phyloP scores from a whole-genome alignment of 2,797 vertebrate species.

The Columba guinea region DNA sequence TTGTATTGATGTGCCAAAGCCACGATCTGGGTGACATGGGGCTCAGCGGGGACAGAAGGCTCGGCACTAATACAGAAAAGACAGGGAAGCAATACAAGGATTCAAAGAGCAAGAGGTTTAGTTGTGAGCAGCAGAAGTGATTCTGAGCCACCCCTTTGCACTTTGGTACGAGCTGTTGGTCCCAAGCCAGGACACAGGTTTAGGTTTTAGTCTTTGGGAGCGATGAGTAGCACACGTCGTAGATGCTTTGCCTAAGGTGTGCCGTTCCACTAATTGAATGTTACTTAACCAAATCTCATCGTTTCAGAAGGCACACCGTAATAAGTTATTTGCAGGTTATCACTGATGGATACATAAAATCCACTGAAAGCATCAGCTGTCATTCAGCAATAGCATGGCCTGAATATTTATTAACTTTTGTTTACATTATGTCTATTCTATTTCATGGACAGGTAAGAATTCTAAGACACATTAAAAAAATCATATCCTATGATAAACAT shows the following conservation, averaged over 20 bases:
- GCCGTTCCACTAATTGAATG: constrained; percentile 31
- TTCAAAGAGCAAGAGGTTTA: constrained; percentile 28
- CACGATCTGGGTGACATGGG: neutral
- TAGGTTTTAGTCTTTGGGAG: neutral
- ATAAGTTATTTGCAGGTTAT: constrained; percentile 29
- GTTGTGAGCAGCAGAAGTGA: neutral
- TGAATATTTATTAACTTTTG: constrained; percentile 48
- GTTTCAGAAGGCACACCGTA: neutral
- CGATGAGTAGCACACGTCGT: neutral
- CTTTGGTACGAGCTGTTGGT: neutral
- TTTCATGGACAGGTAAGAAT: neutral
- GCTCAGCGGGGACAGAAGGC: constrained; percentile 6
- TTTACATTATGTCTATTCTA: neutral
- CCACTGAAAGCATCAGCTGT: constrained; percentile 1
- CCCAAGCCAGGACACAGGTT: neutral
- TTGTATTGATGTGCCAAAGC: neutral
- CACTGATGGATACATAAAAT: constrained; percentile 27
- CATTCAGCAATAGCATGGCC: neutral
- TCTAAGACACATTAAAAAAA: neutral
- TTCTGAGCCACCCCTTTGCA: neutral
- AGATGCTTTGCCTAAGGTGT: constrained; percentile 32
- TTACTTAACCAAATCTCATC: constrained; percentile 6
- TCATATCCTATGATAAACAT: neutral
- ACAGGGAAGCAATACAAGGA: neutral
- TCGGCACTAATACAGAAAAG: neutral